Evolutionary conservation across 2,888 invertebrate species (phyloP).

Genomic region (Hemithea aestivaria): DNA sequence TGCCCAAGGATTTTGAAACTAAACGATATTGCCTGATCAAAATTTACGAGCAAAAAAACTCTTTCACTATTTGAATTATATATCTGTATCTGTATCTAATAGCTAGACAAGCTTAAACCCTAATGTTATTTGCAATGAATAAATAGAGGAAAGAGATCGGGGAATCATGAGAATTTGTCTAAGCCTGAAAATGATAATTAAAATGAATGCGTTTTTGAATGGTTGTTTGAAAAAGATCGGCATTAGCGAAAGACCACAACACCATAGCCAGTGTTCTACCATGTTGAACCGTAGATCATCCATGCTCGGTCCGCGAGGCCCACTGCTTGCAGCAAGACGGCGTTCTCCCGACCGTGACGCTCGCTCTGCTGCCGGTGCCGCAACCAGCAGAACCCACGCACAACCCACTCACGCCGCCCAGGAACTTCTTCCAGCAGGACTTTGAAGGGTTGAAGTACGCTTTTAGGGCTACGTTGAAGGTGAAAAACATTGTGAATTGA

Average conservation of each 20-base stretch:
- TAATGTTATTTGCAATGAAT: no score
- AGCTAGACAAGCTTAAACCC: no score
- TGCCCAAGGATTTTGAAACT: no score
- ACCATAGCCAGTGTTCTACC: no score
- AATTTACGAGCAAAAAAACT: not conserved
- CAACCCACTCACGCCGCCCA: conserved; percentile 40
- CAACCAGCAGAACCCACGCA: conserved; percentile 34
- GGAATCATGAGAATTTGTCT: no score
- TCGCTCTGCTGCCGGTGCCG: conserved; percentile 50
- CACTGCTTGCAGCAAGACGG: conserved; percentile 65
- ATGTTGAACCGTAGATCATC: conserved; percentile 60
- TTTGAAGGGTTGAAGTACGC: conserved; percentile 60
- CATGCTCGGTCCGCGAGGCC: conserved; percentile 65
- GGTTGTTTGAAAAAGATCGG: no score
- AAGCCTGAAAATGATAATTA: no score
- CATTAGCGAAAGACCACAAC: no score
- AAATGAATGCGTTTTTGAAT: no score
- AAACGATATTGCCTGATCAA: not conserved
- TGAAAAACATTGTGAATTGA: conserved; percentile 15
- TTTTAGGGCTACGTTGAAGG: conserved; percentile 63
- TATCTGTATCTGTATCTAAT: no score
- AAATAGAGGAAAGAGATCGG: no score
- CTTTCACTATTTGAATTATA: no score
- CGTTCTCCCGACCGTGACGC: conserved; percentile 59
- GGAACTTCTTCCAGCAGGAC: conserved; percentile 62